Evolutionary conservation across 1,140 invertebrate genomes (phyloP).

Genomic region (Yoshiicerus persimilis): DNA sequence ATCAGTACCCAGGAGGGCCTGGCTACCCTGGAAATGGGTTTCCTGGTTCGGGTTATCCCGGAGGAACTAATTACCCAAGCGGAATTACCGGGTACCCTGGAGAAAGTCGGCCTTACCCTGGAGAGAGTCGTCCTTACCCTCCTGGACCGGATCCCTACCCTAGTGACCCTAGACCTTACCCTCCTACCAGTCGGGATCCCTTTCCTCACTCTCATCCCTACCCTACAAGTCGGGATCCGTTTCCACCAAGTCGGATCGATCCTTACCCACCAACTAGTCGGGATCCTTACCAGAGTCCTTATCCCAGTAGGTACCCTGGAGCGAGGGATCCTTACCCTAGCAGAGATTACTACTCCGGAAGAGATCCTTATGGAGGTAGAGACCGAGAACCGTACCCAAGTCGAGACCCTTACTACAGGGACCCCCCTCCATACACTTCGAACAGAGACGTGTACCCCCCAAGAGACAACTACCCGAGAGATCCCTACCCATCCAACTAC

Average conservation of each 20-base stretch:
- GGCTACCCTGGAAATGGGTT: slow-evolving; percentile 23
- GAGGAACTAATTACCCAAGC: slow-evolving; percentile 39
- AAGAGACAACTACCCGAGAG: slow-evolving; percentile 20
- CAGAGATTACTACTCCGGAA: slow-evolving; percentile 31
- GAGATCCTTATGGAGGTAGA: slow-evolving; percentile 5
- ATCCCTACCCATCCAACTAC: slow-evolving; percentile 37
- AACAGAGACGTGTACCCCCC: not conserved
- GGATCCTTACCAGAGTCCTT: slow-evolving; percentile 37
- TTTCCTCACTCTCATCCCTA: slow-evolving; percentile 25
- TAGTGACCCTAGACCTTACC: slow-evolving; percentile 16
- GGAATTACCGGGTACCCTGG: slow-evolving; percentile 26
- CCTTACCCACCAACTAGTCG: slow-evolving; percentile 34
- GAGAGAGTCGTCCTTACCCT: slow-evolving; percentile 37
- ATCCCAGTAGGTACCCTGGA: slow-evolving; percentile 30
- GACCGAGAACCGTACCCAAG: slow-evolving; percentile 33
- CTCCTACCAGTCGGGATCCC: slow-evolving; percentile 27
- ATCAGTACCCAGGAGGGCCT: slow-evolving; percentile 19
- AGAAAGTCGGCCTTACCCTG: slow-evolving; percentile 34
- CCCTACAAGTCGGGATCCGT: slow-evolving; percentile 43
- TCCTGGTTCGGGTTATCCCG: slow-evolving; percentile 23
- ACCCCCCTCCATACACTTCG: not conserved
- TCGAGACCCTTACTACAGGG: slow-evolving; percentile 32
- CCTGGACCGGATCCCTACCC: slow-evolving; percentile 31
- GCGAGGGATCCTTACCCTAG: slow-evolving; percentile 36
- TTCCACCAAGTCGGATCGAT: slow-evolving; percentile 32